Evolutionary conservation across 2,797 vertebrate species (phyloP).

Genomic region (Paedocypris micromegethes): DNA sequence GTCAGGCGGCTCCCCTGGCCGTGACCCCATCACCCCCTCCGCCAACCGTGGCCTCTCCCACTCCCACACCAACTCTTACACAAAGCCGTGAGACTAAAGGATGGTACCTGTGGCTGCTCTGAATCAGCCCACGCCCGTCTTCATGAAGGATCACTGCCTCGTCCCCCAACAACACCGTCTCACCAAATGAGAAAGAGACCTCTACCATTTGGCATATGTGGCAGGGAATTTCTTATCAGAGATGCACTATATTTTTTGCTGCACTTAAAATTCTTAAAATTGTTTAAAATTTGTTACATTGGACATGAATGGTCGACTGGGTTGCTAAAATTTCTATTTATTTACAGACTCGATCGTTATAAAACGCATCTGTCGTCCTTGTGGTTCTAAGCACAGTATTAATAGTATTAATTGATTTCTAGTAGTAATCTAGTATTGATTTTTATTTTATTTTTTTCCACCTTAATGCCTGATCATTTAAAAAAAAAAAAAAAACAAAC

Average conservation of each 20-base stretch:
- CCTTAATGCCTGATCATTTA: too few species aligned
- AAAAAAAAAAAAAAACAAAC: neutral
- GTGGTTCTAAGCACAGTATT: too few species aligned
- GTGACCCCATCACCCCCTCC: conserved; percentile 59
- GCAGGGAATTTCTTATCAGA: conserved; percentile 2
- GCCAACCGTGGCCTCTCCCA: conserved; percentile 61
- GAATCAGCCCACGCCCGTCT: conserved; percentile 68
- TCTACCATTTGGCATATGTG: conserved; percentile 45
- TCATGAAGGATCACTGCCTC: conserved; percentile 67
- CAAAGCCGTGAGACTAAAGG: conserved; percentile 59
- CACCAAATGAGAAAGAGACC: conserved; percentile 55
- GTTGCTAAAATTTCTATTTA: neutral
- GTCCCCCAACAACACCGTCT: conserved; percentile 55
- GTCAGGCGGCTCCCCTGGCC: conserved; percentile 47
- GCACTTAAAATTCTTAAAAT: too few species aligned
- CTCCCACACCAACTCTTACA: conserved; percentile 67
- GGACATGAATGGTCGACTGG: conserved; percentile 41
- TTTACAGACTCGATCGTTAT: too few species aligned
- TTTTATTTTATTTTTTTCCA: too few species aligned
- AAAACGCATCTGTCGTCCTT: too few species aligned
- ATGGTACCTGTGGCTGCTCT: conserved; percentile 67
- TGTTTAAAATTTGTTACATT: conserved; percentile 12
- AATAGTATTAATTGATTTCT: too few species aligned
- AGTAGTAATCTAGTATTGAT: too few species aligned
- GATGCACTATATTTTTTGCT: too few species aligned